Evolutionary conservation across 1,140 invertebrate species (phyloP).

Genomic region (Nasonia giraulti): DNA sequence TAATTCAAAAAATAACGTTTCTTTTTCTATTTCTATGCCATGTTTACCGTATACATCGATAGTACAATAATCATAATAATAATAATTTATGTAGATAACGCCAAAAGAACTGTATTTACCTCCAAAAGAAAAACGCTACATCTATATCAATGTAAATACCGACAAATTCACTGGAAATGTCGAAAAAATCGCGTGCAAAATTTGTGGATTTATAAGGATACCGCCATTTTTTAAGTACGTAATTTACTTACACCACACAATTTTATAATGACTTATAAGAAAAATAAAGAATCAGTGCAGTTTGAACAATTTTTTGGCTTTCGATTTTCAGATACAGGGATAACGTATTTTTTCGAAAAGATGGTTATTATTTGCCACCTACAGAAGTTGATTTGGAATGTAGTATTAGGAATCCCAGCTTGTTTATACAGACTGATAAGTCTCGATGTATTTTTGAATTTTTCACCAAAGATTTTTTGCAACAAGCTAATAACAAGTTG

Average conservation of each 20-base stretch:
- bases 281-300: not conserved
- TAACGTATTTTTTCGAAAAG: conserved; percentile 51
- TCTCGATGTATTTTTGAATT: conserved; percentile 51
- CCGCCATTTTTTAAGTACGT: conserved; percentile 56
- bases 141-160: conserved; percentile 48
- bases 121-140: conserved; percentile 49
- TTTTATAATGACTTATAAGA: not conserved
- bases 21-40: not conserved
- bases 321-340: conserved; percentile 50
- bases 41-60: not conserved
- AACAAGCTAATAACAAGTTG: conserved; percentile 10
- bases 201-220: conserved; percentile 56
- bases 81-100: conserved; percentile 47
- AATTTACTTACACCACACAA: not conserved
- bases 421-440: conserved; percentile 41
- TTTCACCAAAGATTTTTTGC: conserved; percentile 45
- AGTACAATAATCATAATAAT: not conserved
- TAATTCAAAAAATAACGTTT: conserved; percentile 19
- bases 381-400: conserved; percentile 53
- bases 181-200: conserved; percentile 43
- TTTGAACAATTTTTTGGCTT: conserved; percentile 4
- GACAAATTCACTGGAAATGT: conserved; percentile 44
- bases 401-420: conserved; percentile 28
- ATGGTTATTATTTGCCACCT: conserved; percentile 49
- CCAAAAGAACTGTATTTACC: conserved; percentile 56